Evolutionary conservation across 2,113 vertebrate genomes (phyloP).

Genomic region (Egretta garzetta): DNA sequence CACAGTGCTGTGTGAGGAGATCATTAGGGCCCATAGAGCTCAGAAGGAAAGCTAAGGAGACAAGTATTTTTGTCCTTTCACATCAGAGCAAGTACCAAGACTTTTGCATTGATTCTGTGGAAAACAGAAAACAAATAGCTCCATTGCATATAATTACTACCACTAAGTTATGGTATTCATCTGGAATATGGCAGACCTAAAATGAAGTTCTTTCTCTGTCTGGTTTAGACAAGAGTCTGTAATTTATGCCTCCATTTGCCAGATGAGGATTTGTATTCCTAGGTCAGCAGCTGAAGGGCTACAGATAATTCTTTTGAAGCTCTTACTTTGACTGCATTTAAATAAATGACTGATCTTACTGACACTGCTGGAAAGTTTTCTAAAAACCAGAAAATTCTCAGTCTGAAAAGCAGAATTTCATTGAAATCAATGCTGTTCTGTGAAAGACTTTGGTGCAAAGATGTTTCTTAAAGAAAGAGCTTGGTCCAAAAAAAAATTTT

Average conservation of each 20-base stretch:
- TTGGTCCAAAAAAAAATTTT: neutral
- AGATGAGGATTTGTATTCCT: neutral
- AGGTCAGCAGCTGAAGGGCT: neutral
- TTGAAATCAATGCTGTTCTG: neutral
- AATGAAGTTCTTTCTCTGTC: neutral
- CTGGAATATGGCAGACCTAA: neutral
- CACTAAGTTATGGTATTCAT: neutral
- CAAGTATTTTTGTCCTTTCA: neutral
- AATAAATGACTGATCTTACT: neutral
- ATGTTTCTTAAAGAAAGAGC: neutral
- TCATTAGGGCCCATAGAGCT: neutral
- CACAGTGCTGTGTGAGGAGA: neutral
- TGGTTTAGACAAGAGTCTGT: neutral
- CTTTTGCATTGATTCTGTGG: neutral
- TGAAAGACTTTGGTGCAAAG: neutral
- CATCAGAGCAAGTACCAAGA: neutral
- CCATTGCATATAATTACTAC: neutral
- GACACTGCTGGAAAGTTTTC: neutral
- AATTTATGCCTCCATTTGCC: neutral
- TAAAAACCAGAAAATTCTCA: neutral
- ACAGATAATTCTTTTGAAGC: neutral
- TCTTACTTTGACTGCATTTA: neutral
- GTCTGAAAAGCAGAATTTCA: neutral
- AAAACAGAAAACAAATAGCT: neutral
- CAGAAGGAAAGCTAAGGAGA: neutral